Evolutionary conservation across 2,888 invertebrate genomes (phyloP).

Genomic region (Trissolcus japonicus): DNA sequence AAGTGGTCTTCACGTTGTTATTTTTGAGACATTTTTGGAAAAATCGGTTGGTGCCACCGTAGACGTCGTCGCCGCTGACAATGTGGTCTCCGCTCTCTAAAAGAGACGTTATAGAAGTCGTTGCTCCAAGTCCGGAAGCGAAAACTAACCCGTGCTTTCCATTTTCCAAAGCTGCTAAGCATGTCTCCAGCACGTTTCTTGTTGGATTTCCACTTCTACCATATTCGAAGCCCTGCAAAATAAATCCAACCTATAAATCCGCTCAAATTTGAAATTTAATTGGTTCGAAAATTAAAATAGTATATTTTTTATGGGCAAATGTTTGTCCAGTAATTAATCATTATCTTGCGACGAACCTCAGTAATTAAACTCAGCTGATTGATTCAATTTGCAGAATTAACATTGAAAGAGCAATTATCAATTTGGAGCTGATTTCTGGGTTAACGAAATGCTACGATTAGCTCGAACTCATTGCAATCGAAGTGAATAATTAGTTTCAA

Average conservation of each 20-base stretch:
- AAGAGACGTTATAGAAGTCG: slow-evolving; percentile 85
- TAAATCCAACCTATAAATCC: neutral
- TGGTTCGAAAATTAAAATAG: too few species aligned
- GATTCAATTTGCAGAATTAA: too few species aligned
- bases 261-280: too few species aligned
- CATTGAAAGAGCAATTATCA: too few species aligned
- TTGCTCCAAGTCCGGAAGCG: slow-evolving; percentile 94
- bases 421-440: too few species aligned
- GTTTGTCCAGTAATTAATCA: neutral
- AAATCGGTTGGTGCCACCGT: slow-evolving; percentile 92
- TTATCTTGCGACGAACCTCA: too few species aligned
- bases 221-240: slow-evolving; percentile 89
- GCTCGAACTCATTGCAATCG: too few species aligned
- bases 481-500: too few species aligned
- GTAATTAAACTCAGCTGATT: too few species aligned
- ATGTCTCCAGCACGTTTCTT: slow-evolving; percentile 89
- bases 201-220: slow-evolving; percentile 96
- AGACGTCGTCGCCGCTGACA: slow-evolving; percentile 93
- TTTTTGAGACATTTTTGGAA: slow-evolving; percentile 81
- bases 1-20: slow-evolving; percentile 85
- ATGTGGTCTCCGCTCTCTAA: slow-evolving; percentile 92
- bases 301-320: too few species aligned
- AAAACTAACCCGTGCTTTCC: slow-evolving; percentile 90
- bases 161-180: slow-evolving; percentile 92
- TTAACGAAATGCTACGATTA: too few species aligned